phyloP scores from a whole-genome alignment of 1,140 invertebrate species.

The Mamestra configurata region DNA sequence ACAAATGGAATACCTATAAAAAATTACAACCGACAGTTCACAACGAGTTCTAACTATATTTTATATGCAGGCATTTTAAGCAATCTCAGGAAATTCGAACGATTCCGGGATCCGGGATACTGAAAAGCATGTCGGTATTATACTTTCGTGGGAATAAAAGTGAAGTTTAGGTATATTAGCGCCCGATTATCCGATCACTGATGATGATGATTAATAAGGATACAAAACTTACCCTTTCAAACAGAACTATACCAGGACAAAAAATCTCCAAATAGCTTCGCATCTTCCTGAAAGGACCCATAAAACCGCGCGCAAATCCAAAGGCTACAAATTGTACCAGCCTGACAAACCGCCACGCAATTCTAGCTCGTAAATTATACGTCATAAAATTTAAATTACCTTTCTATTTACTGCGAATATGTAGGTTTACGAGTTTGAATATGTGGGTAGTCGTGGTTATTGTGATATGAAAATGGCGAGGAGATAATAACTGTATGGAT shows the following conservation, averaged over 20 bases:
- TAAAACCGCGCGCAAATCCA: neutral
- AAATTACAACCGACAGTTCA: too few relatives aligned
- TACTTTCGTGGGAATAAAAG: too few relatives aligned
- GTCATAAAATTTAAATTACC: neutral
- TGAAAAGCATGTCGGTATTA: too few relatives aligned
- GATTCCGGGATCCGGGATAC: too few relatives aligned
- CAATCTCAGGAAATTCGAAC: too few relatives aligned
- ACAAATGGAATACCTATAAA: too few relatives aligned
- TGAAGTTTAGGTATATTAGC: too few relatives aligned
- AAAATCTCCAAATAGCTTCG: neutral
- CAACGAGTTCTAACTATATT: too few relatives aligned
- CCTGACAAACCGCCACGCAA: neutral
- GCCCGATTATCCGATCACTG: too few relatives aligned
- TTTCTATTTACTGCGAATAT: constrained; percentile 10
- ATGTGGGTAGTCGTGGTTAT: neutral
- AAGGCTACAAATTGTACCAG: neutral
- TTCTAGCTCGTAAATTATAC: neutral
- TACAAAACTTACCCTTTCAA: neutral
- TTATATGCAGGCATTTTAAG: too few relatives aligned
- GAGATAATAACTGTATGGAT: too few relatives aligned
- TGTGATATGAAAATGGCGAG: neutral
- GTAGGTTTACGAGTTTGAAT: neutral
- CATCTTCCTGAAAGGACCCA: constrained; percentile 3
- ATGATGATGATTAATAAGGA: too few relatives aligned
- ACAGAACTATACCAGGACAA: neutral